A percentile compares a stretch with the other conserved stretches of the same genome.
phyloP scores from a whole-genome alignment of 2,113 vertebrate species.

The Eulemur rufifrons region DNA sequence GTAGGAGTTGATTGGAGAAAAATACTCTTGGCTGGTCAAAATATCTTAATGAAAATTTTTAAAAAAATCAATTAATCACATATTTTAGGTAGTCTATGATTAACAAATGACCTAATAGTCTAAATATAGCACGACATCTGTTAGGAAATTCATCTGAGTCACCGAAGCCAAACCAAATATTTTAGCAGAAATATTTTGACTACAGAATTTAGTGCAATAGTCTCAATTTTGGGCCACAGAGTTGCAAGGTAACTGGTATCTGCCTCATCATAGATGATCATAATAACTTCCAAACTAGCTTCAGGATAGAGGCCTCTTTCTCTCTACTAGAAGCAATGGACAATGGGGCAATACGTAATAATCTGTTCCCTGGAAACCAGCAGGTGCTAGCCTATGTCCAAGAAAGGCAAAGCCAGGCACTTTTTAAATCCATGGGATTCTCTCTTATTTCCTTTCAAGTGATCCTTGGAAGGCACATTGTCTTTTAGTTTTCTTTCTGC shows the following conservation, averaged over 20 bases:
- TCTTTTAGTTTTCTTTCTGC: not conserved
- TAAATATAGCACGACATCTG: not conserved
- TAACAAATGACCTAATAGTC: not conserved
- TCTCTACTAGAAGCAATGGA: not conserved
- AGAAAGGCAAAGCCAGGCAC: not conserved
- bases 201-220: not conserved
- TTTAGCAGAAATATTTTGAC: slow-evolving; percentile 3
- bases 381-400: not conserved
- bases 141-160: not conserved
- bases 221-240: not conserved
- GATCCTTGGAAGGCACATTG: not conserved
- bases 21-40: not conserved
- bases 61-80: not conserved
- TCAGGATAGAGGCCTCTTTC: not conserved
- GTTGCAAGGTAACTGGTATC: not conserved
- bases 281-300: not conserved
- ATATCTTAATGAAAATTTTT: not conserved
- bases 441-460: not conserved
- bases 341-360: not conserved
- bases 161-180: not conserved
- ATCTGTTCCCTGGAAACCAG: not conserved
- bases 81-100: not conserved
- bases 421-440: not conserved
- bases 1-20: not conserved
- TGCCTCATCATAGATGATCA: not conserved